A percentile compares a stretch with the other conserved stretches of the same genome.
These are phyloP conservation scores for Cerastis leucographa DNA, from an alignment of 2,888 invertebrate species.

Conservation along the genomic window DNA sequence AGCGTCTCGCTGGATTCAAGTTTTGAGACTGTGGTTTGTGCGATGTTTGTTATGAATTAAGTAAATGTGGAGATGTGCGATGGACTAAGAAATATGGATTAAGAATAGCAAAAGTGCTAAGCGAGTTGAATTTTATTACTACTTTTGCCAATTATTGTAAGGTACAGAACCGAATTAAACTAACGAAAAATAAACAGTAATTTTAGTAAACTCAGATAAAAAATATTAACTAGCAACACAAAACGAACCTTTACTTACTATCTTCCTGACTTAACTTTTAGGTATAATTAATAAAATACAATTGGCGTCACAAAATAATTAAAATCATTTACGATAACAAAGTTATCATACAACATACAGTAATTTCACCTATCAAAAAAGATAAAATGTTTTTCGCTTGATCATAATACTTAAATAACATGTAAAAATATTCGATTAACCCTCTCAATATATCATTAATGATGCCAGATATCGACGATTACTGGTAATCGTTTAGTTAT, in stretches of 20 bases:
- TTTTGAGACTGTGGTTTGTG: slow-evolving; percentile 33
- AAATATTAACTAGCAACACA: neutral
- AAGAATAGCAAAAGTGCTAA: neutral
- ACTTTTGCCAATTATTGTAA: neutral
- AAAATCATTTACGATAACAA: slow-evolving; percentile 49
- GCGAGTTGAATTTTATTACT: neutral
- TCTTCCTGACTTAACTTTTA: slow-evolving; percentile 19
- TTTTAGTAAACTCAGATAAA: neutral
- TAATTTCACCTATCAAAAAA: slow-evolving; percentile 53
- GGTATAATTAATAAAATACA: slow-evolving; percentile 46
- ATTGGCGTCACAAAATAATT: slow-evolving; percentile 54
- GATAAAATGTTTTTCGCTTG: slow-evolving; percentile 51
- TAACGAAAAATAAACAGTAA: neutral
- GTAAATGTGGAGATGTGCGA: slow-evolving; percentile 13
- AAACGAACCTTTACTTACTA: neutral
- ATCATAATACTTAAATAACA: slow-evolving; percentile 60
- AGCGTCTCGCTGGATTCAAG: slow-evolving; percentile 64
- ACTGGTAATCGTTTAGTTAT: slow-evolving; percentile 71
- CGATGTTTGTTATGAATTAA: slow-evolving; percentile 39
- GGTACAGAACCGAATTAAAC: too few species aligned
- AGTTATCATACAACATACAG: slow-evolving; percentile 47
- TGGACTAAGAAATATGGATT: neutral
- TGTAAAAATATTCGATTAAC: slow-evolving; percentile 69
- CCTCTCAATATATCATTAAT: slow-evolving; percentile 68
- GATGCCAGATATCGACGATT: slow-evolving; percentile 66